These are phyloP conservation scores for Malurus melanocephalus DNA, from an alignment of 2,113 vertebrate species.

Conservation along the genomic window DNA sequence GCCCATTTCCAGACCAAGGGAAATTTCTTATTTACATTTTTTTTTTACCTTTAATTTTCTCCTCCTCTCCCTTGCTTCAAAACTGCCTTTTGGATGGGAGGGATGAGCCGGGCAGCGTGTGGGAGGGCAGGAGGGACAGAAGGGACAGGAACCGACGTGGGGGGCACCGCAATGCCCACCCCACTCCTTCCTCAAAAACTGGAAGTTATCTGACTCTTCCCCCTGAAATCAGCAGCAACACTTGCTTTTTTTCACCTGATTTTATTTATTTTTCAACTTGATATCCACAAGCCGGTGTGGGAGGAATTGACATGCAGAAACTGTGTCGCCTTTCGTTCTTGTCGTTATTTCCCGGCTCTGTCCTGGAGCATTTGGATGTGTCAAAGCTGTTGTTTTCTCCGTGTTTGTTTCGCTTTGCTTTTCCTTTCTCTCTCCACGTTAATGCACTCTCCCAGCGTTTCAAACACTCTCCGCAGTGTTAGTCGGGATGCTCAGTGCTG, in stretches of 20 bases:
- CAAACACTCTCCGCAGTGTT: neutral
- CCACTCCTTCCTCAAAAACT: neutral
- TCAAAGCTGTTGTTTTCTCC: neutral
- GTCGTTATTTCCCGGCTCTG: neutral
- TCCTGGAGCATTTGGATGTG: neutral
- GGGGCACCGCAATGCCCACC: neutral
- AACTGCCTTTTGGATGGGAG: conserved; percentile 7
- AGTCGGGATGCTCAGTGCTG: conserved; percentile 27
- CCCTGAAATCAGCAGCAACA: neutral
- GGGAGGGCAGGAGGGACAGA: neutral
- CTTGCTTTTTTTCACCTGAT: neutral
- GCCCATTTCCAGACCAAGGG: conserved; percentile 90
- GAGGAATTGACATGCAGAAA: conserved; percentile 48
- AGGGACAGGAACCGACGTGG: fast-evolving
- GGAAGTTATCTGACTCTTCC: neutral
- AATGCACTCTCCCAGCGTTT: neutral
- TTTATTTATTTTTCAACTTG: neutral
- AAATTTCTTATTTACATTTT: conserved; percentile 94
- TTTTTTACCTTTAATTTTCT: conserved; percentile 93
- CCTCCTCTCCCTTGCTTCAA: conserved; percentile 41
- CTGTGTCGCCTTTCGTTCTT: conserved; percentile 33
- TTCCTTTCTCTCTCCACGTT: neutral
- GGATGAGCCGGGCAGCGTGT: neutral
- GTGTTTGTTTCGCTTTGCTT: neutral
- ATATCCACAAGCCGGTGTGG: neutral